Conservation (phyloP, 2,888 invertebrate genomes). For the Tetramorium bicarinatum region DNA sequence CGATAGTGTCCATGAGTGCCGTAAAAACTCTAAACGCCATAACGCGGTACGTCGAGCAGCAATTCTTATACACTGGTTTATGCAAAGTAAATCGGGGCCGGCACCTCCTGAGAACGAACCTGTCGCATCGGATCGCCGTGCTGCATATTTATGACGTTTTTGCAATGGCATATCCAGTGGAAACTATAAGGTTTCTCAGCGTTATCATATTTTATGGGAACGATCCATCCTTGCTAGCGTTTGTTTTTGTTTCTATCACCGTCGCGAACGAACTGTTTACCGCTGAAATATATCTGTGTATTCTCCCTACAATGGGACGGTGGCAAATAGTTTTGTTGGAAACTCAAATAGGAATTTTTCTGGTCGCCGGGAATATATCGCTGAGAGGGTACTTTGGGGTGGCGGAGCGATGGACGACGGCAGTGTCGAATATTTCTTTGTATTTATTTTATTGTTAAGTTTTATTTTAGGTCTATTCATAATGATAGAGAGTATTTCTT, state of each 20-base stretch:
- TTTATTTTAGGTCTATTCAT: neutral
- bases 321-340: slow-evolving; percentile 48
- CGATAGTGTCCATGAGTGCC: neutral
- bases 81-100: slow-evolving; percentile 62
- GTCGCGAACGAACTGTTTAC: slow-evolving; percentile 41
- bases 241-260: slow-evolving; percentile 49
- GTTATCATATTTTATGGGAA: slow-evolving; percentile 56
- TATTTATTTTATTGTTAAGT: slow-evolving; percentile 16
- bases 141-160: slow-evolving; percentile 68
- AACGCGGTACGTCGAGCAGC: slow-evolving; percentile 47
- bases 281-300: slow-evolving; percentile 45
- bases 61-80: slow-evolving; percentile 64
- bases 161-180: slow-evolving; percentile 46
- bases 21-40: slow-evolving; percentile 54
- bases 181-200: slow-evolving; percentile 59
- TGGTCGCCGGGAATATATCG: slow-evolving; percentile 28
- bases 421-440: slow-evolving; percentile 1
- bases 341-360: slow-evolving; percentile 48
- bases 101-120: slow-evolving; percentile 57
- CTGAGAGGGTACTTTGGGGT: slow-evolving; percentile 8
- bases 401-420: neutral
- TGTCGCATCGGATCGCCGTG: slow-evolving; percentile 60
- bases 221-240: slow-evolving; percentile 50
- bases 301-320: slow-evolving; percentile 23
- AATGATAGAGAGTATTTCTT: neutral